A percentile compares a stretch with the other conserved stretches of the same genome.
Evolutionary conservation across 2,113 vertebrate genomes (phyloP).

Genomic region (Anarrhichthys ocellatus): DNA sequence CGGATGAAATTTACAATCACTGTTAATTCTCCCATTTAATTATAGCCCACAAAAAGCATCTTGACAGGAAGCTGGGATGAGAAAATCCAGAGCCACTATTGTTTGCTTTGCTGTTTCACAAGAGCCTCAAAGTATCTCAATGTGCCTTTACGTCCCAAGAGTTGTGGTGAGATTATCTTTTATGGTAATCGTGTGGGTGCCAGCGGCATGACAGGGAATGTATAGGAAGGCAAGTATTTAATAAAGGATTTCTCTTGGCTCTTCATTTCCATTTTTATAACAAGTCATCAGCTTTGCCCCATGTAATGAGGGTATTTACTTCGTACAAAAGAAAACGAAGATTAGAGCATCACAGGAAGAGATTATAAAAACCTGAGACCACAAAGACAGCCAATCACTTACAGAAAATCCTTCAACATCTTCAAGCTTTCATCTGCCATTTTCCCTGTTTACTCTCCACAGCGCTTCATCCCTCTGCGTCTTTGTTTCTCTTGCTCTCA

Average conservation of each 20-base stretch:
- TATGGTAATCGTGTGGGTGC: conserved; percentile 56
- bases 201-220: conserved; percentile 47
- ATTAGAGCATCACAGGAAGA: conserved; percentile 79
- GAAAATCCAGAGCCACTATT: conserved; percentile 42
- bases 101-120: conserved; percentile 34
- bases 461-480: conserved; percentile 39
- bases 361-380: conserved; percentile 76
- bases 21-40: conserved; percentile 72
- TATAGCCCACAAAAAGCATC: conserved; percentile 46
- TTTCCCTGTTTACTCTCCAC: conserved; percentile 66
- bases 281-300: conserved; percentile 71
- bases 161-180: conserved; percentile 54
- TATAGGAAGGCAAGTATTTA: conserved; percentile 62
- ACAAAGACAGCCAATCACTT: conserved; percentile 77
- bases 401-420: conserved; percentile 74
- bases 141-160: conserved; percentile 44
- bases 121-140: conserved; percentile 35
- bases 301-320: conserved; percentile 78
- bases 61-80: conserved; percentile 41
- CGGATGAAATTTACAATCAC: conserved; percentile 61
- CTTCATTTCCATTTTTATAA: conserved; percentile 79
- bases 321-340: conserved; percentile 69
- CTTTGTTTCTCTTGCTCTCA: conserved; percentile 30
- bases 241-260: conserved; percentile 64
- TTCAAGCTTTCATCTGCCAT: conserved; percentile 67